These are phyloP conservation scores for Entomobrya proxima DNA, from an alignment of 2,888 invertebrate species.

Conservation along the genomic window DNA sequence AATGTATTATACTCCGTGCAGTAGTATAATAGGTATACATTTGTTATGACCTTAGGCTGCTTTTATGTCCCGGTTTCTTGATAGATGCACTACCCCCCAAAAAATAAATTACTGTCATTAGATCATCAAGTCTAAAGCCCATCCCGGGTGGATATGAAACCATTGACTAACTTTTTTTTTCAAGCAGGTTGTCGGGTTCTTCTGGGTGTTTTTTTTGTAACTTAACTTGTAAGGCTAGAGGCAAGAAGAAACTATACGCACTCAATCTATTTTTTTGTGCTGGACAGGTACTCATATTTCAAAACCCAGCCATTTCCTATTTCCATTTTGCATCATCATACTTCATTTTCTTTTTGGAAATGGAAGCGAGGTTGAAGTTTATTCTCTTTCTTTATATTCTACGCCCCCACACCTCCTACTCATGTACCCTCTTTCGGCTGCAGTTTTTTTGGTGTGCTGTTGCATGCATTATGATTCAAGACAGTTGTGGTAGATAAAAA, in stretches of 20 bases:
- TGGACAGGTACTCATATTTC: slow-evolving; percentile 60
- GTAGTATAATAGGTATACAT: too few species aligned
- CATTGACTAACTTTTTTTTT: slow-evolving; percentile 31
- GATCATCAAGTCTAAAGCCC: slow-evolving; percentile 59
- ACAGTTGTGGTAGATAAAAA: neutral
- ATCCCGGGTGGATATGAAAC: too few species aligned
- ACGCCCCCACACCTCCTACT: too few species aligned
- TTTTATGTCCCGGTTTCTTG: slow-evolving; percentile 43
- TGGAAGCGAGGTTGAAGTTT: too few species aligned
- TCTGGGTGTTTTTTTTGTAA: too few species aligned
- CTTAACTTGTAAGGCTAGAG: too few species aligned
- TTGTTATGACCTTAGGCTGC: neutral
- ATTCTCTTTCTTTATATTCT: too few species aligned
- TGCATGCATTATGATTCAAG: too few species aligned
- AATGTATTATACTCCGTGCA: too few species aligned
- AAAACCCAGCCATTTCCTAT: slow-evolving; percentile 24
- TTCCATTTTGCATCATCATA: neutral
- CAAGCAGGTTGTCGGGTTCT: too few species aligned
- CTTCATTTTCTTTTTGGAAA: neutral
- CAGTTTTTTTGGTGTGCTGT: neutral
- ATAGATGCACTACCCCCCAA: neutral
- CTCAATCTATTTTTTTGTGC: slow-evolving; percentile 12
- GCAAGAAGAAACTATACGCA: neutral
- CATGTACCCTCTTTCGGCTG: neutral
- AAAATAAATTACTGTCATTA: slow-evolving; percentile 67